Percentiles rank a stretch among this genome's conserved stretches.
Conservation (phyloP, 1,140 invertebrate species). For the Nephotettix cincticeps region DNA sequence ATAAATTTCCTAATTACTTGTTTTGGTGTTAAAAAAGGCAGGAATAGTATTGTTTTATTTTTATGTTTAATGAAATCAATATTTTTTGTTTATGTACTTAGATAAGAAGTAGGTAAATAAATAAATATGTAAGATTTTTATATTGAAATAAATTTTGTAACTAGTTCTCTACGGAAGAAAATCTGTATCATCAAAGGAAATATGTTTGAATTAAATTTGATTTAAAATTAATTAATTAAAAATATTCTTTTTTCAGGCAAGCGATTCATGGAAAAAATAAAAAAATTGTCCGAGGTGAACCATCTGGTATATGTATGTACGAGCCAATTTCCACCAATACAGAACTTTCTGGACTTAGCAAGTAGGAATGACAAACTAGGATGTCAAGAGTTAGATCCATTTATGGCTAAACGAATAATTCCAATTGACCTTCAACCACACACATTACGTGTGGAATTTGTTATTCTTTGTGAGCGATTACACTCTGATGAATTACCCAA, state of each 20-base stretch:
- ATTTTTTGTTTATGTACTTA: no score
- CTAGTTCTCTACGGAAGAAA: no score
- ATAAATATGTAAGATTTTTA: no score
- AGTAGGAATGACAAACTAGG: neutral
- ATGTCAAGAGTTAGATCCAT: neutral
- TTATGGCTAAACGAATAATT: neutral
- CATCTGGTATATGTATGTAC: neutral
- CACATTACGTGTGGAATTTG: neutral
- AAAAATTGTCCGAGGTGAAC: neutral
- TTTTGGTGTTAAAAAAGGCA: no score
- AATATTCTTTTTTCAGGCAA: constrained; percentile 8
- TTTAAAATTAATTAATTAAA: no score
- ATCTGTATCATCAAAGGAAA: no score
- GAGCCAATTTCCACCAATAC: neutral
- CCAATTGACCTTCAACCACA: neutral
- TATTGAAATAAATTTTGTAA: no score
- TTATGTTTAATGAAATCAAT: no score
- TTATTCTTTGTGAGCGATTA: neutral
- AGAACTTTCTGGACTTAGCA: neutral
- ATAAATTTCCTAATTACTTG: no score
- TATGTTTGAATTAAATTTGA: no score
- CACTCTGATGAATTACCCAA: neutral
- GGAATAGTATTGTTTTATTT: no score
- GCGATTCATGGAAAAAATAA: neutral
- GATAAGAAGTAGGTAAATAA: no score